Evolutionary conservation across 2,888 invertebrate genomes (phyloP), one percentile per base, ranked within the genome.

Genomic region (Monochamus alternatus): DNA sequence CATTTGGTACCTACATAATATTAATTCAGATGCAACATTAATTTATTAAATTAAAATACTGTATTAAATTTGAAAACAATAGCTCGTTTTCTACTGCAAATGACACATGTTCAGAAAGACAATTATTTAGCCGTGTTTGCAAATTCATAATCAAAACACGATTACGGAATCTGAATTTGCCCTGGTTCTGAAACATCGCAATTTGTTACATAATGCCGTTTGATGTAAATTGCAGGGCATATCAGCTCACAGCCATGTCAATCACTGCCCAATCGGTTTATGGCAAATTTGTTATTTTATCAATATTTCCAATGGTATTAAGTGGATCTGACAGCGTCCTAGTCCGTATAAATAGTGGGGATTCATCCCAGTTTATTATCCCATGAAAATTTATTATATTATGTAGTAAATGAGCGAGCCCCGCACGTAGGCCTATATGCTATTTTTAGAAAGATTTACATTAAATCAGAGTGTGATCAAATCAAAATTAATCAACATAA

Each of bases 271-370:
- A 66, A 51, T 52, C 12, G n/a, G 66, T 10, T 32, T 52, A 32
- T 22, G 43, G n/a, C 22, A 44, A 59, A 68, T 68, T 43, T 43
- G 58, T 68, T 68, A 44, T 67, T 67, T 55, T 68, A 59, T 58
- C 68, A 59, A 68, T 38, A 58, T 38, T 64, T 43, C 58, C 68
- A 55, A 14, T 52, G 51, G 66, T 5, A 55, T 66, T 55, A 66
- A 66, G 52, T 66, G 43, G 5, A 55, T 30, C 12, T 66, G 66
- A 52, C 55, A 66, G 55, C 31, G 14, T 52, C 12, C 32, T 32
- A 58, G 58, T 58, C 31, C 38, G 38, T 68, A 38, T 38, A 58
- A 22, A 14, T 58, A 43, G 32, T 12, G 55, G 14, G 38, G 14
- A 66, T 31, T 66, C 5, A 47, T 47, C 47, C 47, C 47, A 47